Percentiles rank a stretch among this genome's conserved stretches.
These are phyloP conservation scores for Polypterus bichir DNA, from an alignment of 2,113 vertebrate species.

Conservation along the genomic window DNA sequence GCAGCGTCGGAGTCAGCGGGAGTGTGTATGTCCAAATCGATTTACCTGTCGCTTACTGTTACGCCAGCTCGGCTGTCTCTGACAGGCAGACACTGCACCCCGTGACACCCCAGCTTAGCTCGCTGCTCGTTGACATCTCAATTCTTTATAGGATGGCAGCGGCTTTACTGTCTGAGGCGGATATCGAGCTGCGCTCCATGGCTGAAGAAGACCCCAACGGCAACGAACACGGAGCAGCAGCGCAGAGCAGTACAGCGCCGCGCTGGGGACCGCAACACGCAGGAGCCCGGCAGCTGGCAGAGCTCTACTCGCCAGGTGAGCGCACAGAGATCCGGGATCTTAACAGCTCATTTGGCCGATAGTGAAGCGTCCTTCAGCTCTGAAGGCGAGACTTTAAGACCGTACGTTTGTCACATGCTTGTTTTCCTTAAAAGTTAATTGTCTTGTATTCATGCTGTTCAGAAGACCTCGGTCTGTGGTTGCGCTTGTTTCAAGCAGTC, in stretches of 20 bases:
- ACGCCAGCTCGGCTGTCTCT: not conserved
- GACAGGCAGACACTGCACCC: not conserved
- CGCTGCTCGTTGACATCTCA: not conserved
- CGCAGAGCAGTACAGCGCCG: constrained; percentile 41
- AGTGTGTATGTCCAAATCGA: no score
- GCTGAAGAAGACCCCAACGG: constrained; percentile 64
- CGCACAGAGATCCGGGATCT: no score
- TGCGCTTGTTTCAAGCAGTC: no score
- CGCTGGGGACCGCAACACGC: constrained; percentile 60
- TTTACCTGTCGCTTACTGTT: no score
- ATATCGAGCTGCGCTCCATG: constrained; percentile 55
- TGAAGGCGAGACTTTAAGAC: no score
- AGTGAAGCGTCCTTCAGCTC: no score
- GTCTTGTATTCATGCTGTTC: no score
- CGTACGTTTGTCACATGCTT: no score
- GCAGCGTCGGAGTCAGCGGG: no score
- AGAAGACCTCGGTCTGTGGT: no score
- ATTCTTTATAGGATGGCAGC: constrained; percentile 33
- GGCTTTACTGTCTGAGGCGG: constrained; percentile 49
- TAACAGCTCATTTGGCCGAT: no score
- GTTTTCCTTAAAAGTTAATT: no score
- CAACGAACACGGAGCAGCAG: constrained; percentile 56
- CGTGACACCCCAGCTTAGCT: not conserved
- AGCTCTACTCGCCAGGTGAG: constrained; percentile 57
- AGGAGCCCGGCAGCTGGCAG: constrained; percentile 49